A percentile compares a stretch with the other conserved stretches of the same genome.
phyloP scores from a whole-genome alignment of 2,113 vertebrate genomes.

The Heterotilapia buettikoferi region DNA sequence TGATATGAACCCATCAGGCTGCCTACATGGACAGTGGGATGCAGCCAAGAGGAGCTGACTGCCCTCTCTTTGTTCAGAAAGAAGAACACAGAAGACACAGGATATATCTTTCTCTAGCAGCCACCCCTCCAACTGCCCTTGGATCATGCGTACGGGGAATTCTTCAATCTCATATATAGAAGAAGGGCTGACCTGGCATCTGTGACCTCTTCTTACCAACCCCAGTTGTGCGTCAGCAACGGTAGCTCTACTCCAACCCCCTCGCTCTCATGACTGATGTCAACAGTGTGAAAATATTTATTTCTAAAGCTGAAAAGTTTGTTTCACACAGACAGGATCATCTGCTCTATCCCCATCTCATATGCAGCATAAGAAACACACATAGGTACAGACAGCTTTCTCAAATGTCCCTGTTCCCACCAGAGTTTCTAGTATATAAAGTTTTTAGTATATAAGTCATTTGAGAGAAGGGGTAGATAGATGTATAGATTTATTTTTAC shows the following conservation, averaged over 20 bases:
- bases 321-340: neutral
- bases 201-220: constrained; percentile 12
- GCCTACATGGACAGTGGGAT: constrained; percentile 20
- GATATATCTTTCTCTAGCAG: constrained; percentile 30
- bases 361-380: neutral
- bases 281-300: constrained; percentile 18
- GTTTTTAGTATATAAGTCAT: too few relatives aligned
- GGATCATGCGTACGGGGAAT: constrained; percentile 5
- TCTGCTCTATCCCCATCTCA: neutral
- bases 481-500: neutral
- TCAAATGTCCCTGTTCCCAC: neutral
- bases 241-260: constrained; percentile 20
- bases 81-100: constrained; percentile 22
- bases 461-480: neutral
- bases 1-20: constrained; percentile 43
- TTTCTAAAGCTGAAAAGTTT: constrained; percentile 4
- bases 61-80: constrained; percentile 37
- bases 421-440: neutral
- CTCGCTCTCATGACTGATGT: constrained; percentile 30
- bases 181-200: constrained; percentile 28
- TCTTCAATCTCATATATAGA: constrained; percentile 28
- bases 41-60: constrained; percentile 19
- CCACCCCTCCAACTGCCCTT: neutral
- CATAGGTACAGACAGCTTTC: neutral
- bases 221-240: constrained; percentile 40